Evolutionary conservation across 2,113 vertebrate genomes (phyloP).

Genomic region (Lophochroa leadbeateri): DNA sequence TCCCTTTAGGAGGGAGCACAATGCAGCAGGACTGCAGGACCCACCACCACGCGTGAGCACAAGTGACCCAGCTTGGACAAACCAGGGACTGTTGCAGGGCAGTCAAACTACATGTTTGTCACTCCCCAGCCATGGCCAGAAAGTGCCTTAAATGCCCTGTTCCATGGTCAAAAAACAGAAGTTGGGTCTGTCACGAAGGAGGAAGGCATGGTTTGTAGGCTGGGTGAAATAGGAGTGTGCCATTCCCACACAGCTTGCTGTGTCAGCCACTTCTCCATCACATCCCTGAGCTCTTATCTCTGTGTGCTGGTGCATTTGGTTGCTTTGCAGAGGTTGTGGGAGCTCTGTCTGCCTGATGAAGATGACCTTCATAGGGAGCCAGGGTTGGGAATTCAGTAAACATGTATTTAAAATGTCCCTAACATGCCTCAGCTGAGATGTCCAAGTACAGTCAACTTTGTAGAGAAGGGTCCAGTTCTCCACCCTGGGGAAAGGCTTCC

Average conservation of each 20-base stretch:
- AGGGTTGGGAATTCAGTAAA: background rate
- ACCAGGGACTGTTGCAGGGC: background rate
- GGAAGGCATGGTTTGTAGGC: background rate
- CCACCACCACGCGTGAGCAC: rapidly evolving
- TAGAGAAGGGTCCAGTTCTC: background rate
- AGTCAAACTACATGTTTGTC: background rate
- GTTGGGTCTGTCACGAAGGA: background rate
- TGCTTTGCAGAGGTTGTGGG: background rate
- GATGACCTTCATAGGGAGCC: background rate
- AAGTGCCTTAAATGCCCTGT: background rate
- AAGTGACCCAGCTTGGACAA: background rate
- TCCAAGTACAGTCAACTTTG: background rate
- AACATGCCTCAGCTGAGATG: background rate
- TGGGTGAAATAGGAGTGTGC: background rate
- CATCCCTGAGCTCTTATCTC: rapidly evolving
- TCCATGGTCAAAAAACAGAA: background rate
- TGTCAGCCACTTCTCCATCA: background rate
- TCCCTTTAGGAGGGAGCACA: background rate
- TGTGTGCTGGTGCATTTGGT: rapidly evolving
- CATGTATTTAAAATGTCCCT: background rate
- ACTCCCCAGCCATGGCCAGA: background rate
- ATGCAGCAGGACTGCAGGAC: background rate
- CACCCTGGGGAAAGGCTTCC: background rate
- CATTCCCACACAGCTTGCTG: background rate
- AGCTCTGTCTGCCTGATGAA: background rate